Evolutionary conservation across 2,113 vertebrate genomes (phyloP).

Genomic region (Phoxinus phoxinus): DNA sequence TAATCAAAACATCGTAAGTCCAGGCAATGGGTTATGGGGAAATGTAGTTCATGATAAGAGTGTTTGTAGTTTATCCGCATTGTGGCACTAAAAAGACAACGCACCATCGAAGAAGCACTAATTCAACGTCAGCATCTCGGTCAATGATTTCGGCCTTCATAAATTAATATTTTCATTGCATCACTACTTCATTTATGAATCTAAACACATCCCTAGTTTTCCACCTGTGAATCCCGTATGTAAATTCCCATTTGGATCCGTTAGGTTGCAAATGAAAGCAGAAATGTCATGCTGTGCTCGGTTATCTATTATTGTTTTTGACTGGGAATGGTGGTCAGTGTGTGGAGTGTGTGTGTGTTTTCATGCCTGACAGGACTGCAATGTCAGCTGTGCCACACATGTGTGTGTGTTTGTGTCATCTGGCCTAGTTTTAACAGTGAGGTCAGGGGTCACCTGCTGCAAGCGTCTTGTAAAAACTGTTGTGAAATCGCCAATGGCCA

Average conservation of each 20-base stretch:
- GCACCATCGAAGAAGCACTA: too few species aligned
- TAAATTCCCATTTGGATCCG: not conserved
- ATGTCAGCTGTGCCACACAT: not conserved
- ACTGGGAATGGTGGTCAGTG: not conserved
- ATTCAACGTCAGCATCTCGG: too few species aligned
- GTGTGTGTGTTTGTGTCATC: not conserved
- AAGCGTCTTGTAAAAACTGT: conserved; percentile 22
- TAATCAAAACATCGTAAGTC: too few species aligned
- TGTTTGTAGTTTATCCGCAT: too few species aligned
- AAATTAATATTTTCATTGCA: not conserved
- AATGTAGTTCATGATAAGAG: too few species aligned
- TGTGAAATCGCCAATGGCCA: conserved; percentile 5
- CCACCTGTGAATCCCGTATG: not conserved
- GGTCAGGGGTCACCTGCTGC: conserved; percentile 17
- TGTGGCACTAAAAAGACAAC: too few species aligned
- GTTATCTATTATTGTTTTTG: not conserved
- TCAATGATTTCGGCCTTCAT: too few species aligned
- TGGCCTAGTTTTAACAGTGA: not conserved
- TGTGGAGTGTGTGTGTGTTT: not conserved
- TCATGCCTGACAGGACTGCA: not conserved
- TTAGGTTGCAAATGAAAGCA: not conserved
- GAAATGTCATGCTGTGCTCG: not conserved
- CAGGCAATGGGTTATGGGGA: too few species aligned
- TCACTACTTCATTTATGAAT: not conserved
- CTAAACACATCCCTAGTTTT: not conserved